Percentiles rank a stretch among this genome's conserved stretches.
These are phyloP conservation scores for Didymodactylos carnosus DNA, from an alignment of 2,888 invertebrate species.

Conservation along the genomic window DNA sequence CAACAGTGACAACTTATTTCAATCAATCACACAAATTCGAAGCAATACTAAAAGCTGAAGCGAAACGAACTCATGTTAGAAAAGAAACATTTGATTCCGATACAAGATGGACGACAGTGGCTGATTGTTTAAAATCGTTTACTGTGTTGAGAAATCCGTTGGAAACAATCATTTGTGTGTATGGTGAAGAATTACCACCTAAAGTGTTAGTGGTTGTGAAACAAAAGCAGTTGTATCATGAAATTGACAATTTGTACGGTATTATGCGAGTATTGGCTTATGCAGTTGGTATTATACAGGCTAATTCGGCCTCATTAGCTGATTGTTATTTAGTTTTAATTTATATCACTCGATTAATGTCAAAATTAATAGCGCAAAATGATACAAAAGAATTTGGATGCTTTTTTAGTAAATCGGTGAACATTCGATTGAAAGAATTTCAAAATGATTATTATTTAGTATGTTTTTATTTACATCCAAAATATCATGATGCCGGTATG, in stretches of 20 bases:
- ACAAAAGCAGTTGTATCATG: no score
- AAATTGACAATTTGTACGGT: not conserved
- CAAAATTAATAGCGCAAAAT: not conserved
- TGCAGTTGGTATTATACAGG: not conserved
- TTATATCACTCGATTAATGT: not conserved
- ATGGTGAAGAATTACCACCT: no score
- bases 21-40: not conserved
- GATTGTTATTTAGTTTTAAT: not conserved
- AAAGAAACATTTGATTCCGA: not conserved
- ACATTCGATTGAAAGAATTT: no score
- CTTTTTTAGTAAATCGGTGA: not conserved
- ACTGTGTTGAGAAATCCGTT: not conserved
- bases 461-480: no score
- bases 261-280: not conserved
- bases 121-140: not conserved
- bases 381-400: not conserved
- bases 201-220: no score
- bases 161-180: no score
- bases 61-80: not conserved
- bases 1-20: not conserved
- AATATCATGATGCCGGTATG: no score
- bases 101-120: not conserved
- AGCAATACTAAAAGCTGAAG: not conserved
- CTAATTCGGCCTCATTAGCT: not conserved
- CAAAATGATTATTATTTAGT: no score